These are phyloP conservation scores for Tenthredo amoena DNA, from an alignment of 2,888 invertebrate species.

Conservation along the genomic window DNA sequence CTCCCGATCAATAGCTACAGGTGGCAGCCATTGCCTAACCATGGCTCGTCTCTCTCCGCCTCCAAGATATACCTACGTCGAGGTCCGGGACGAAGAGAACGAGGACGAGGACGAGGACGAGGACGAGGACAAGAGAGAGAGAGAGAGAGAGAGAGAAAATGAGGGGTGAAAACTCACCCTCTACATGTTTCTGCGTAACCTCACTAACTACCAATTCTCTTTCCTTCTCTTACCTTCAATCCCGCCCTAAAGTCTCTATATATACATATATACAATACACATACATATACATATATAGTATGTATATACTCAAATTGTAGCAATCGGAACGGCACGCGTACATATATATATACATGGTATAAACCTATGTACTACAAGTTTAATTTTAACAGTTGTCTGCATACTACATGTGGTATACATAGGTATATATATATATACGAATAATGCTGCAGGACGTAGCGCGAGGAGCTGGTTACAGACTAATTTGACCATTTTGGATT, in stretches of 20 bases:
- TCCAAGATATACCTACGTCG: conserved; percentile 29
- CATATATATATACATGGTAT: background rate
- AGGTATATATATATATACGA: background rate
- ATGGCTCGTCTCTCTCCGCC: conserved; percentile 60
- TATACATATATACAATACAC: too few relatives aligned
- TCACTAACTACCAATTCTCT: conserved; percentile 40
- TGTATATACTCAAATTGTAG: background rate
- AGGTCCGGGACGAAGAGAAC: conserved; percentile 33
- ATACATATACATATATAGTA: too few relatives aligned
- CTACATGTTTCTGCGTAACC: conserved; percentile 39
- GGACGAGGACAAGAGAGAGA: background rate
- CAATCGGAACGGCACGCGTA: background rate
- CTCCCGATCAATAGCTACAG: conserved; percentile 78
- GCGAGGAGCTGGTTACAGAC: background rate
- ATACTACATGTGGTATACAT: background rate
- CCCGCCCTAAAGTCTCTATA: background rate
- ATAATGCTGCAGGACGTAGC: background rate
- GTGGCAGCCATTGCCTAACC: conserved; percentile 78
- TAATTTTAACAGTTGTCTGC: background rate
- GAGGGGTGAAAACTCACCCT: conserved; percentile 31
- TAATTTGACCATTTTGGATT: conserved; percentile 9
- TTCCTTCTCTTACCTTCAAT: background rate
- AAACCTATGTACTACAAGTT: background rate
- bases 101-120: conserved; percentile 29
- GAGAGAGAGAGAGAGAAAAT: conserved; percentile 11